Conservation (phyloP, 2,797 vertebrate species). For the Hippopotamyrus pictus region DNA sequence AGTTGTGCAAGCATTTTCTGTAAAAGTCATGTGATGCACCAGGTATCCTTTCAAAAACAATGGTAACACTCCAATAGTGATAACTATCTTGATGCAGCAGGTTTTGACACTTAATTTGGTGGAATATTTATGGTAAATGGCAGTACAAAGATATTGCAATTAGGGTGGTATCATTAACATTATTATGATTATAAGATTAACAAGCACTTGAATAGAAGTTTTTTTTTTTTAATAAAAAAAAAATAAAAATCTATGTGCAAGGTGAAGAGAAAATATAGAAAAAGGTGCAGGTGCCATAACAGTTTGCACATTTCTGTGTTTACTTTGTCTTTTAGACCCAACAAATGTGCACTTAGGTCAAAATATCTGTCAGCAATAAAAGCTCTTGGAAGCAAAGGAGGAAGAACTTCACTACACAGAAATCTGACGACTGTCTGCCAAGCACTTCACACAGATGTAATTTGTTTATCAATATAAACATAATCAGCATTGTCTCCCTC, state of each 20-base stretch:
- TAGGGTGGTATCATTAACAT: background rate
- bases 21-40: background rate
- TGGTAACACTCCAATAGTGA: background rate
- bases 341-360: constrained; percentile 3
- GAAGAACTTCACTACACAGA: background rate
- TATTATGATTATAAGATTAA: constrained; percentile 5
- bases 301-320: background rate
- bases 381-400: background rate
- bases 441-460: constrained; percentile 8
- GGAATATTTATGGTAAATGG: background rate
- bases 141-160: background rate
- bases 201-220: background rate
- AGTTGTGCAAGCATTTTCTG: background rate
- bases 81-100: background rate
- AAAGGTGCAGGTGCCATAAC: constrained; percentile 1
- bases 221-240: background rate
- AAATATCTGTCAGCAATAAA: background rate
- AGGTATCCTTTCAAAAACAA: background rate
- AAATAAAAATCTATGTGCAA: background rate
- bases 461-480: constrained; percentile 13
- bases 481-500: constrained; percentile 17
- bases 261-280: background rate
- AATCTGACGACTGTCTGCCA: background rate
- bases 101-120: background rate
- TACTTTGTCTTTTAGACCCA: background rate